phyloP scores from a whole-genome alignment of 2,888 invertebrate species.

The Pollenia angustigena region DNA sequence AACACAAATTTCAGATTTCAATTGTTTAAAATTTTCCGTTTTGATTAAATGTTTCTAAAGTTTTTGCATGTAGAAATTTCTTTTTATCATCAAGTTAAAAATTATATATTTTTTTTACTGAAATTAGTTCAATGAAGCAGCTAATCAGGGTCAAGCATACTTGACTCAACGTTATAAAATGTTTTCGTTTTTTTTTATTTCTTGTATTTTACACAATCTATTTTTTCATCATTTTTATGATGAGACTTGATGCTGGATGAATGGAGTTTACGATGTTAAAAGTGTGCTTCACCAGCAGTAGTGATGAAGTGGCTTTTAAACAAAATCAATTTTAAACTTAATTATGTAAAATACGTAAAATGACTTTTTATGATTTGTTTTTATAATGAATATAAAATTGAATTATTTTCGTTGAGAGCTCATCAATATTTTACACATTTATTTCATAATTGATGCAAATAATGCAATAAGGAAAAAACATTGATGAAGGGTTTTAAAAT shows the following conservation, averaged over 20 bases:
- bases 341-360: conserved; percentile 27
- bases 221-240: conserved; percentile 16
- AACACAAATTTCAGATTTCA: too few relatives aligned
- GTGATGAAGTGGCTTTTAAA: conserved; percentile 20
- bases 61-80: background rate
- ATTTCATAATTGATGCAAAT: background rate
- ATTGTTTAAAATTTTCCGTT: background rate
- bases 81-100: conserved; percentile 26
- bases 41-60: background rate
- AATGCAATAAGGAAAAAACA: background rate
- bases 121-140: conserved; percentile 61
- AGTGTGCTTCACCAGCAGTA: conserved; percentile 12
- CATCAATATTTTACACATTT: background rate
- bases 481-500: background rate
- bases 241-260: conserved; percentile 16
- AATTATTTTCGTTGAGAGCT: conserved; percentile 2
- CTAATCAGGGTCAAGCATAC: conserved; percentile 68
- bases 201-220: conserved; percentile 4
- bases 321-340: conserved; percentile 37
- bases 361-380: conserved; percentile 8
- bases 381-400: conserved; percentile 5
- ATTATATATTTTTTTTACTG: conserved; percentile 36
- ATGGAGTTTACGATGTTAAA: conserved; percentile 11
- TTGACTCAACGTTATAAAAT: conserved; percentile 55
- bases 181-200: conserved; percentile 27